Percentiles rank a stretch among this genome's conserved stretches.
phyloP scores from a whole-genome alignment of 2,888 invertebrate genomes.

The Theretra japonica region DNA sequence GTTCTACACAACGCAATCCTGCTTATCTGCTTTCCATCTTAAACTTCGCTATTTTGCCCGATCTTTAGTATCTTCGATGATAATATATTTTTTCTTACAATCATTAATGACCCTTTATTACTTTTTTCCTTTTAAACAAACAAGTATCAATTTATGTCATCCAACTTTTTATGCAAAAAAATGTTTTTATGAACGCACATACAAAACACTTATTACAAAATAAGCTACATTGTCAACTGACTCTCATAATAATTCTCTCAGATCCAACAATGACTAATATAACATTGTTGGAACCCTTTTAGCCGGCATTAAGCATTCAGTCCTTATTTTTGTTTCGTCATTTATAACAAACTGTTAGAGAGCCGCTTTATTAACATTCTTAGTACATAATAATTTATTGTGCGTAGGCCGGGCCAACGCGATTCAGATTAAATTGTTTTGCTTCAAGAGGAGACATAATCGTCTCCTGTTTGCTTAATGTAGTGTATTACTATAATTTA shows the following conservation, averaged over 20 bases:
- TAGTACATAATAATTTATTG: constrained; percentile 72
- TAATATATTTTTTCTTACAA: no score
- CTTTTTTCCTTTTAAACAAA: no score
- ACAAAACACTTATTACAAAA: no score
- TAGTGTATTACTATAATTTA: neutral
- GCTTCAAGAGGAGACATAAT: constrained; percentile 31
- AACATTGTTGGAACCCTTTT: constrained; percentile 53
- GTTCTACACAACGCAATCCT: no score
- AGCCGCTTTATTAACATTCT: constrained; percentile 79
- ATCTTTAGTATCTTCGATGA: no score
- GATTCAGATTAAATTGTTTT: constrained; percentile 69
- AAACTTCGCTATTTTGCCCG: no score
- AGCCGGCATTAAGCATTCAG: constrained; percentile 70
- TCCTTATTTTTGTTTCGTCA: constrained; percentile 78
- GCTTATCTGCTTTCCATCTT: no score
- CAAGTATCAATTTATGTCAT: no score
- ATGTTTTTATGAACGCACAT: no score
- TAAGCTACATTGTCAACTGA: neutral
- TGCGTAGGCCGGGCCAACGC: constrained; percentile 56
- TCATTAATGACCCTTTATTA: no score
- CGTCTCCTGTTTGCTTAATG: constrained; percentile 22
- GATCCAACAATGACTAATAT: constrained; percentile 30
- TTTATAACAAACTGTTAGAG: constrained; percentile 74
- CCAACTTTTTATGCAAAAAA: no score
- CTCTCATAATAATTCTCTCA: constrained; percentile 8